Evolutionary conservation across 2,888 invertebrate species (phyloP).

Genomic region (Yponomeuta plumbellus): DNA sequence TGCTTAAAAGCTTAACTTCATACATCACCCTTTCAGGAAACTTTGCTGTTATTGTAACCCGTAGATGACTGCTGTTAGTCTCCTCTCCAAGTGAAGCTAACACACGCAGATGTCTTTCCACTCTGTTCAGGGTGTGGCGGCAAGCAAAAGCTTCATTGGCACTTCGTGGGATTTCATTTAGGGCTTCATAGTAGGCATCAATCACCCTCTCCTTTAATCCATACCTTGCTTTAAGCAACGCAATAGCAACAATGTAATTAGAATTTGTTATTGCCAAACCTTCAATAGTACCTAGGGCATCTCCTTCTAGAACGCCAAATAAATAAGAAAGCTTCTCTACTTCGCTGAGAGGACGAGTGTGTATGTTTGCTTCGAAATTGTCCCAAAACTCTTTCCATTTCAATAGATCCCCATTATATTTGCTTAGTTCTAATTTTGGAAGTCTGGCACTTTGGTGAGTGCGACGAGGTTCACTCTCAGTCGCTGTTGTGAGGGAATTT

Average conservation of each 20-base stretch:
- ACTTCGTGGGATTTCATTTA: not conserved
- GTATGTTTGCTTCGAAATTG: not conserved
- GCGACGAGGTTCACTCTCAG: not conserved
- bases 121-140: not conserved
- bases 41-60: slow-evolving; percentile 4
- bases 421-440: not conserved
- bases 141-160: not conserved
- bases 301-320: not conserved
- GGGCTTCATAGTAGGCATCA: not conserved
- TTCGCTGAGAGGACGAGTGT: not conserved
- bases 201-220: not conserved
- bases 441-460: not conserved
- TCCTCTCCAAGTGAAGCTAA: slow-evolving; percentile 13
- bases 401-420: not conserved
- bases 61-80: slow-evolving; percentile 10
- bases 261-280: not conserved
- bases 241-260: not conserved
- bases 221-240: not conserved
- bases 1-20: not conserved
- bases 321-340: slow-evolving; percentile 2
- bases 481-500: not conserved
- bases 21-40: slow-evolving; percentile 17
- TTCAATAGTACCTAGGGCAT: not conserved
- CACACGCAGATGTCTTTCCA: slow-evolving; percentile 17
- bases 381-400: slow-evolving; percentile 7